Base-by-base conservation (phyloP, 2,797 vertebrate species). In the Acestrorhynchus altus region DNA sequence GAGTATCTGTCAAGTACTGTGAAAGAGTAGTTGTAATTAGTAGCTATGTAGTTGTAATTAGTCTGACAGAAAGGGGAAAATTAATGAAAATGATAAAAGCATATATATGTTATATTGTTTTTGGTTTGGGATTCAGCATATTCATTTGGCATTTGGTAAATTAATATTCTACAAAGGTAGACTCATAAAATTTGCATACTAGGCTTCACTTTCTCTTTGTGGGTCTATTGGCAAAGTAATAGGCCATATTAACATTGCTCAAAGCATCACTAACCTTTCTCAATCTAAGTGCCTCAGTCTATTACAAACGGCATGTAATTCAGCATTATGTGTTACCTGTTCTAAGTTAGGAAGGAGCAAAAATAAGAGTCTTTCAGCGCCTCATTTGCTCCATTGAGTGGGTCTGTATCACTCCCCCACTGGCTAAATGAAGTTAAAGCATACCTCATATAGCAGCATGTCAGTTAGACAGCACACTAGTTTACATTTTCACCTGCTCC, bases 241-340 rank as follows among this genome's bases (percentile, higher is more conserved):
- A 81, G 87, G 86, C 67, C 80, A 86, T 84, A 89, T 90, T 90
- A 90, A 76, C 78, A 86, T 78, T 60, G 57, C 86, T 88, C 88
- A 86, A 89, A 87, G 84, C 76, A 83, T 80, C 85, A 86, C 90
- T 91, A 89, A 90, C 90, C 88, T 79, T 72, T 81, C 86, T 78
- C 87, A 85, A 86, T 90, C 90, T 88, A 67, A 84, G 87, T 71
- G 54, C 87, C 78, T 89, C 85, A 87, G 78, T 79, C 88, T 83
- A 88, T 92, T 91, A 90, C 22, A 90, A 82, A 91, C 90, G 88
- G 84, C 82, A 87, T 86, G 86, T 84, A 85, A 70, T 89, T 89
- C 84, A 52, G 78, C 39, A 79, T 91, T 91, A 90, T 91, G 87
- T 88, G 79, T 77, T 35, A 59, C 54, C 46, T 31, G 16, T 49